Evolutionary conservation across 1,140 invertebrate genomes (phyloP).

Genomic region (Hyles vespertilio): DNA sequence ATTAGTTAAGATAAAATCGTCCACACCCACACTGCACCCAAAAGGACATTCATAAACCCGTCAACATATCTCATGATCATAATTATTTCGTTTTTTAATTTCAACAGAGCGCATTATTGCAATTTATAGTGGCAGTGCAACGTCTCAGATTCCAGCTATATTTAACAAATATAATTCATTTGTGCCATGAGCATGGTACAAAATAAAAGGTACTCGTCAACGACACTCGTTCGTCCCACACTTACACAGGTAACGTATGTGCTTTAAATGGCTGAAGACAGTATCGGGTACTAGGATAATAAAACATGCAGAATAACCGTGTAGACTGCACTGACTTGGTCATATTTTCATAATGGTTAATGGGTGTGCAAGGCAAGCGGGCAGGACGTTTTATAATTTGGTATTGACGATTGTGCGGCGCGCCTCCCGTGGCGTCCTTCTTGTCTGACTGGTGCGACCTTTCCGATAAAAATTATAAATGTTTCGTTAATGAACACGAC

Average conservation of each 20-base stretch:
- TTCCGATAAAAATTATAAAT: constrained; percentile 27
- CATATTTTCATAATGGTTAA: constrained; percentile 73
- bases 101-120: constrained; percentile 36
- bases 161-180: constrained; percentile 54
- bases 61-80: constrained; percentile 21
- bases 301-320: constrained; percentile 65
- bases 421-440: constrained; percentile 29
- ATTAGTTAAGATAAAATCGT: constrained; percentile 1
- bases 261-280: constrained; percentile 65
- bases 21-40: constrained; percentile 3
- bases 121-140: constrained; percentile 39
- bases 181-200: constrained; percentile 27
- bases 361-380: constrained; percentile 53
- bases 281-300: constrained; percentile 57
- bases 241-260: constrained; percentile 54
- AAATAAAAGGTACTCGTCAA: constrained; percentile 56
- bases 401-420: constrained; percentile 46
- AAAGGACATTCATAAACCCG: constrained; percentile 14
- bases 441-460: constrained; percentile 22
- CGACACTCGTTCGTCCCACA: constrained; percentile 44
- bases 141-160: constrained; percentile 38
- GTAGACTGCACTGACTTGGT: constrained; percentile 46
- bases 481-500: constrained; percentile 5
- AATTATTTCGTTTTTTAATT: constrained; percentile 29
- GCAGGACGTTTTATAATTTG: constrained; percentile 61